Base-by-base conservation (phyloP, 2,797 vertebrate genomes). In the Ptychobarbus kaznakovi region DNA sequence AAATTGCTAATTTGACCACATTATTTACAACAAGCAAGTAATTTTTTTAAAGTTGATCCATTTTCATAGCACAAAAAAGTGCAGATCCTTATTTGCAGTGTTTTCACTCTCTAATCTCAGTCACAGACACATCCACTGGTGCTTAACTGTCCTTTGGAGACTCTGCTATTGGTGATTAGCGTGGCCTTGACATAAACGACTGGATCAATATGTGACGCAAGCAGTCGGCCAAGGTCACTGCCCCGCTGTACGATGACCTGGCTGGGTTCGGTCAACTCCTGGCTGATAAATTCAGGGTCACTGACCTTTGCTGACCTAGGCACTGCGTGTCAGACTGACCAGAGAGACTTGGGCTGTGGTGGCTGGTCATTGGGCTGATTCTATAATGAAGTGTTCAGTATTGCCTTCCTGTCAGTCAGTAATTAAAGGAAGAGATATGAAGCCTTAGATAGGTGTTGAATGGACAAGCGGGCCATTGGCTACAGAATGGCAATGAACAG, bases 361-460 rank as follows among this genome's bases (percentile, higher is more conserved):
- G 95, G 93, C 94, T 93, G 92, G 93, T 94, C 95, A 93, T 94
- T 94, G 90, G 93, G 92, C 94, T 96, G 94, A 92, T 94, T 87
- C 91, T 92, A 95, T 97, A 97, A 98, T 97, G 95, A 98, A 97
- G 96, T 96, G 95, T 95, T 96, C 96, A 95, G 94, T 96, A 97
- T 97, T 96, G 97, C 96, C 95, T 97, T 98, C 97, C 97, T 98
- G 97, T 97, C 97, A 97, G 94, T 98, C 95, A 95, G 94, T 93
- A 94, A 95, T 95, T 95, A 96, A 89, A 81, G 89, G 32, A 90
- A 94, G 92, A 95, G 93, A 95, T 95, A 94, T 93, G 92, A 92
- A 89, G 90, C 90, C 86, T 90, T 89, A 92, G 92, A 94, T 93
- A 94, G 90, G 92, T 92, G 91, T 90, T 93, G 93, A 93, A 94